phyloP scores from a whole-genome alignment of 2,113 vertebrate genomes.

The Sylvietta virens region DNA sequence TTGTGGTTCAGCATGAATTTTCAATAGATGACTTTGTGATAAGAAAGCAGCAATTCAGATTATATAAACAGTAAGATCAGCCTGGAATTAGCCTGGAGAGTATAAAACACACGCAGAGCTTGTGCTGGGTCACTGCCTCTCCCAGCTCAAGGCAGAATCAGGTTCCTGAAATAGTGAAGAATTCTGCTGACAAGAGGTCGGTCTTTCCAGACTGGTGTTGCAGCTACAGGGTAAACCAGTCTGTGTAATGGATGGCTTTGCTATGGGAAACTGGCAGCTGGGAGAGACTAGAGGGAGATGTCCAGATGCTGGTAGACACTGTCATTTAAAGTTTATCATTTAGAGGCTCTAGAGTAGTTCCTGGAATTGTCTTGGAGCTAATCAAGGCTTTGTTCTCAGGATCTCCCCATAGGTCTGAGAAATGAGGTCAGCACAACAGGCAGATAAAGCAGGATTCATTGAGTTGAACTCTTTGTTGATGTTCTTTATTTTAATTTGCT shows the following conservation, averaged over 20 bases:
- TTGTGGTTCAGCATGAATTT: slow-evolving; percentile 75
- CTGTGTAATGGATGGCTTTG: background rate
- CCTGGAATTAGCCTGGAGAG: slow-evolving; percentile 68
- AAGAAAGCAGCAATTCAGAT: slow-evolving; percentile 73
- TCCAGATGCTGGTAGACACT: background rate
- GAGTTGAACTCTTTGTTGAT: background rate
- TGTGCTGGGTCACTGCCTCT: slow-evolving; percentile 53
- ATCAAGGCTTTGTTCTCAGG: background rate
- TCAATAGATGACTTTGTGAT: slow-evolving; percentile 74
- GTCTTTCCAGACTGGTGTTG: background rate
- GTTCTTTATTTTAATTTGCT: slow-evolving; percentile 1
- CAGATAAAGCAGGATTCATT: background rate
- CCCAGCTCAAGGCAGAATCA: slow-evolving; percentile 56
- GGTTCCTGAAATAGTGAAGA: slow-evolving; percentile 51
- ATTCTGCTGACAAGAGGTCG: slow-evolving; percentile 44
- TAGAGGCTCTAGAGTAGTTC: background rate
- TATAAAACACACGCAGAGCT: slow-evolving; percentile 70
- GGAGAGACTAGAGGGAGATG: background rate
- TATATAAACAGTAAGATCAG: slow-evolving; percentile 77
- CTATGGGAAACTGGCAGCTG: background rate
- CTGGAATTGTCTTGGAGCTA: background rate
- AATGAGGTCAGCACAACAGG: background rate
- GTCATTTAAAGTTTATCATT: background rate
- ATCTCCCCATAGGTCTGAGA: background rate
- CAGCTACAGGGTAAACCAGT: slow-evolving; percentile 30